A percentile compares a stretch with the other conserved stretches of the same genome.
Evolutionary conservation across 2,113 vertebrate genomes (phyloP).

Genomic region (Macquaria ambigua): DNA sequence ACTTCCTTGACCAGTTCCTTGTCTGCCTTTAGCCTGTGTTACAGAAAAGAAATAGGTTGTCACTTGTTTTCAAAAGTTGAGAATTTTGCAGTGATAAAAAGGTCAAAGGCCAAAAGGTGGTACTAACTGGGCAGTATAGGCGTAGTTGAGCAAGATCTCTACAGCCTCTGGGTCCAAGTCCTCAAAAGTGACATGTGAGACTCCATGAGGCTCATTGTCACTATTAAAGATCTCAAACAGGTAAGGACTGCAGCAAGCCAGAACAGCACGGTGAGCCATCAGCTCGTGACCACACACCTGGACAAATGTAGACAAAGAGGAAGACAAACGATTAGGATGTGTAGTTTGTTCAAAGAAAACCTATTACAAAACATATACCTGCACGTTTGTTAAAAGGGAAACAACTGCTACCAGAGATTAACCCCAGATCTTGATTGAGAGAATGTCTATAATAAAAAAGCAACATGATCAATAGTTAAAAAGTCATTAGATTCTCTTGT

Average conservation of each 20-base stretch:
- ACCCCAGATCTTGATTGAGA: not conserved
- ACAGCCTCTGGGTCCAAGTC: conserved; percentile 97
- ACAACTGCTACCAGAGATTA: not conserved
- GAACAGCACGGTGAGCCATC: conserved; percentile 95
- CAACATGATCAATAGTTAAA: not conserved
- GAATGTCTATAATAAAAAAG: not conserved
- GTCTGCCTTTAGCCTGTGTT: conserved; percentile 93
- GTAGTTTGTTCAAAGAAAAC: not conserved
- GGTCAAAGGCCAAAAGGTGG: not conserved
- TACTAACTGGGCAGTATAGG: conserved; percentile 98
- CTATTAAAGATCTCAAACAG: conserved; percentile 99
- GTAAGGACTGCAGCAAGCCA: conserved; percentile 99
- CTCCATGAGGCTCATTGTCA: conserved; percentile 92
- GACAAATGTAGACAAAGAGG: not conserved
- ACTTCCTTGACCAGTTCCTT: conserved; percentile 98
- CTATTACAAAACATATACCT: not conserved
- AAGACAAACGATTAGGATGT: not conserved
- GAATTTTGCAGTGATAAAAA: not conserved
- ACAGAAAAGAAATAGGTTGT: not conserved
- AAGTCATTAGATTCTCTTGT: not conserved
- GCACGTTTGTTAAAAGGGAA: not conserved
- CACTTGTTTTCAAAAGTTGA: conserved; percentile 3
- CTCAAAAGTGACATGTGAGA: conserved; percentile 98
- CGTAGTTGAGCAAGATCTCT: conserved; percentile 97
- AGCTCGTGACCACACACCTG: conserved; percentile 96